phyloP scores from a whole-genome alignment of 2,888 invertebrate genomes.

The Drosophila silvestris region DNA sequence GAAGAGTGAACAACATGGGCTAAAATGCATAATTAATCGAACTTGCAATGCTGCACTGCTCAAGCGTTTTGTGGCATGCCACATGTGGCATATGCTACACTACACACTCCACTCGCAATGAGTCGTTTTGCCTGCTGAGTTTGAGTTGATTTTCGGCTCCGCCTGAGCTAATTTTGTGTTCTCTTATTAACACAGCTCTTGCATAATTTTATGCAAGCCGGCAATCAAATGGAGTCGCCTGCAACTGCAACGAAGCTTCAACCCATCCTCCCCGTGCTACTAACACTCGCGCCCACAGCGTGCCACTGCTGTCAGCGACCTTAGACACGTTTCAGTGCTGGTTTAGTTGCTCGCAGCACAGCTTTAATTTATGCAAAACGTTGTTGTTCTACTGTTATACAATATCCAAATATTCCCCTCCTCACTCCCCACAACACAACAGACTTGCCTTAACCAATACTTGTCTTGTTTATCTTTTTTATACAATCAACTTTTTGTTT shows the following conservation, averaged over 20 bases:
- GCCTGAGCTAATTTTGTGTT: conserved; percentile 42
- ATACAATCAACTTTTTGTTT: conserved; percentile 12
- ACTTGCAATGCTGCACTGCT: conserved; percentile 29
- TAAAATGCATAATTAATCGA: conserved; percentile 81
- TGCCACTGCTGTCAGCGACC: conserved; percentile 58
- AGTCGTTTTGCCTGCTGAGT: conserved; percentile 44
- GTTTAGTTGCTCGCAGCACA: conserved; percentile 68
- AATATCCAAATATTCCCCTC: conserved; percentile 23
- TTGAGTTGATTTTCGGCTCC: conserved; percentile 30
- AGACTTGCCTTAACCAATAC: conserved; percentile 3
- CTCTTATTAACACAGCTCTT: conserved; percentile 77
- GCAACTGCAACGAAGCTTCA: conserved; percentile 23
- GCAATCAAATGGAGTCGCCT: conserved; percentile 24
- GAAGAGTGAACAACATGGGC: conserved; percentile 57
- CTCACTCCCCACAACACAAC: neutral
- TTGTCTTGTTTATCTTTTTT: neutral
- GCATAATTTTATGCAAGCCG: conserved; percentile 69
- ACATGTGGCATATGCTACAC: conserved; percentile 53
- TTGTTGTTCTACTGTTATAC: conserved; percentile 64
- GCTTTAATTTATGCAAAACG: conserved; percentile 81
- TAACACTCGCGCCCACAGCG: neutral
- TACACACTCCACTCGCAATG: conserved; percentile 39
- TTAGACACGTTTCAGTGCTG: conserved; percentile 74
- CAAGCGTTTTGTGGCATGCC: conserved; percentile 46
- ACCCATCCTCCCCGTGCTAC: conserved; percentile 7